These are phyloP conservation scores for Galaxea fascicularis DNA, from an alignment of 92 coral and sea anemone species.

Conservation along the genomic window DNA sequence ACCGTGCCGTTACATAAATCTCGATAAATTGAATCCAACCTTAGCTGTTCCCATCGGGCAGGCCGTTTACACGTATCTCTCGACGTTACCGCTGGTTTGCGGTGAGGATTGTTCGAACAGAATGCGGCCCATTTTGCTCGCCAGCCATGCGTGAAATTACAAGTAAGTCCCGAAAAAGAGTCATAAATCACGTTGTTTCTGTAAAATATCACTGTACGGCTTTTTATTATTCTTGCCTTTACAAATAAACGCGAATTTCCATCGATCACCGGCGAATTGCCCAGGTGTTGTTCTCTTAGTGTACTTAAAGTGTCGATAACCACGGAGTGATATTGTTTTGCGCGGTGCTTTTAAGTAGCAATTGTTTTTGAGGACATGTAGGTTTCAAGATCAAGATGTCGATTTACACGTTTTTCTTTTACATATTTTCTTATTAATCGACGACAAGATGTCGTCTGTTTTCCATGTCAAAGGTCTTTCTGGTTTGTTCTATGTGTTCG, in stretches of 20 bases:
- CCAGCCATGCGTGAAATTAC: conserved; percentile 60
- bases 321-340: conserved; percentile 21
- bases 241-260: neutral
- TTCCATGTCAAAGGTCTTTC: conserved; percentile 35
- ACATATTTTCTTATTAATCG: conserved; percentile 28
- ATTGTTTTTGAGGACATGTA: conserved; percentile 45
- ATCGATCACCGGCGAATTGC: conserved; percentile 11
- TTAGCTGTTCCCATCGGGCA: neutral
- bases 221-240: neutral
- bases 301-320: conserved; percentile 28
- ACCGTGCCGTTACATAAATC: conserved; percentile 35
- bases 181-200: conserved; percentile 20
- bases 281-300: conserved; percentile 28
- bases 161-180: conserved; percentile 29
- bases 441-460: conserved; percentile 32
- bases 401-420: conserved; percentile 31
- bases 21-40: conserved; percentile 7
- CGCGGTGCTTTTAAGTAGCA: conserved; percentile 31
- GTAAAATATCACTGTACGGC: conserved; percentile 21
- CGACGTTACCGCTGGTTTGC: neutral
- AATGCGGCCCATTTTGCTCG: conserved; percentile 38
- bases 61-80: conserved; percentile 28
- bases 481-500: neutral
- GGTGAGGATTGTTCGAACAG: conserved; percentile 48
- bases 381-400: conserved; percentile 37